Conservation (phyloP, 2,797 vertebrate species). For the Bradypodion ventrale region DNA sequence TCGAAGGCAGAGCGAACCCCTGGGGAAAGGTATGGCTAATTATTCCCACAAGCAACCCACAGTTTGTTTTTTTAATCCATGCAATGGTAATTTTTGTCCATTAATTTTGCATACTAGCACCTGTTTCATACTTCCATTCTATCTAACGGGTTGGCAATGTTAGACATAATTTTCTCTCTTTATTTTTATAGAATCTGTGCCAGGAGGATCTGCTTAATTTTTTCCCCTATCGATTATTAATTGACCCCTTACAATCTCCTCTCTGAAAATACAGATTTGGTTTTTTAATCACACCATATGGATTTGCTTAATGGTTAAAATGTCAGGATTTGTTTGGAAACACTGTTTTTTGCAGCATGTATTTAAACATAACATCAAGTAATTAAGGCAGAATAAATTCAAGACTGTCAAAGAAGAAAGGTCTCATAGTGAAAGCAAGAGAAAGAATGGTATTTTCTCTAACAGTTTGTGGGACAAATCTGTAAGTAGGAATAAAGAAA, state of each 20-base stretch:
- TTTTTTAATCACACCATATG: slow-evolving; percentile 15
- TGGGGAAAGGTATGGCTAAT: too few species aligned
- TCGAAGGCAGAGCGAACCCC: too few species aligned
- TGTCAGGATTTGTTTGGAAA: slow-evolving; percentile 36
- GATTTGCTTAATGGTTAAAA: slow-evolving; percentile 15
- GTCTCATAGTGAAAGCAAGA: slow-evolving; percentile 44
- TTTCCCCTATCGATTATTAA: background rate
- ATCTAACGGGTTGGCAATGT: background rate
- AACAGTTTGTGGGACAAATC: slow-evolving; percentile 21
- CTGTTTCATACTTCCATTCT: background rate
- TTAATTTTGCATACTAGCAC: background rate
- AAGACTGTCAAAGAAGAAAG: slow-evolving; percentile 11
- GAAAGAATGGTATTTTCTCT: slow-evolving; percentile 33
- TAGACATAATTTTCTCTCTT: background rate
- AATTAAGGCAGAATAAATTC: slow-evolving; percentile 47
- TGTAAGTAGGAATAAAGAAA: background rate
- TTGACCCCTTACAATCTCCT: background rate
- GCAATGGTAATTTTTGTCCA: too few species aligned
- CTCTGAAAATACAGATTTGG: slow-evolving; percentile 13
- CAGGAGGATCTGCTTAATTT: background rate
- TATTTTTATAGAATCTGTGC: background rate
- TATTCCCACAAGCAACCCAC: too few species aligned
- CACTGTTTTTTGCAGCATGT: slow-evolving; percentile 26
- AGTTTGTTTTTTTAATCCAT: too few species aligned
- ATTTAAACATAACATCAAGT: slow-evolving; percentile 20